Conservation (phyloP, 30 jellyfish, hydroid and myxozoan species). For the Aurelia aurita region DNA sequence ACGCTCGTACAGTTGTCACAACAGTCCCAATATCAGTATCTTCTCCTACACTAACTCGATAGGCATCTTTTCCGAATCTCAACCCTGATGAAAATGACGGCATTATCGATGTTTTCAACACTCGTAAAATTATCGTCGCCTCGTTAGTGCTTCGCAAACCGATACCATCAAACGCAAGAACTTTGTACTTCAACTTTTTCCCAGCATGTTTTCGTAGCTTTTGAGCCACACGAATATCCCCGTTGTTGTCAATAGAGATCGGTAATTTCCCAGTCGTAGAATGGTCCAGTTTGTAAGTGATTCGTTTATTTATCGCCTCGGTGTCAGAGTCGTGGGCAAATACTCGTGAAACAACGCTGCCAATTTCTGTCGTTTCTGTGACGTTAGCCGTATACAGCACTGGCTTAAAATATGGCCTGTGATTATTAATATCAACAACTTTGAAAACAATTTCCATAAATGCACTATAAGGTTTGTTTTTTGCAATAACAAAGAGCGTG, state of each 20-base stretch:
- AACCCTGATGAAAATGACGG: slow-evolving; percentile 36
- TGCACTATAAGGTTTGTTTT: slow-evolving; percentile 45
- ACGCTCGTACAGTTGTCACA: slow-evolving; percentile 63
- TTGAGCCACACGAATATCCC: slow-evolving; percentile 23
- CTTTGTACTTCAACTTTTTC: not conserved
- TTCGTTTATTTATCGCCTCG: slow-evolving; percentile 29
- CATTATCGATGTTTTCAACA: not conserved
- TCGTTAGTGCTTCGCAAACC: slow-evolving; percentile 63
- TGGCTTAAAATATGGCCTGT: slow-evolving; percentile 75
- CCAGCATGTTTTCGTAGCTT: slow-evolving; percentile 47
- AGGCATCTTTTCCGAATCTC: slow-evolving; percentile 30
- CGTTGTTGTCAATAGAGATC: slow-evolving; percentile 43
- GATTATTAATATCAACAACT: slow-evolving; percentile 75
- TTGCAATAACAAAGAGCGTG: slow-evolving; percentile 64
- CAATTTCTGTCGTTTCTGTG: slow-evolving; percentile 71
- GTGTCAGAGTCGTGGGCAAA: slow-evolving; percentile 79
- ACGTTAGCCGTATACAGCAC: slow-evolving; percentile 24
- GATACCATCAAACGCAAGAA: slow-evolving; percentile 52
- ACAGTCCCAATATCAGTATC: slow-evolving; percentile 58
- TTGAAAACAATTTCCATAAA: slow-evolving; percentile 64
- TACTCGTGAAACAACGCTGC: slow-evolving; percentile 64
- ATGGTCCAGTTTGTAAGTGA: slow-evolving; percentile 26
- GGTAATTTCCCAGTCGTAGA: not conserved
- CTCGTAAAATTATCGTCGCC: slow-evolving; percentile 33
- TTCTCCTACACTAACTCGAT: slow-evolving; percentile 59